These are phyloP conservation scores for Scomberomorus guttatus DNA, from an alignment of 2,797 vertebrate species.

Conservation along the genomic window DNA sequence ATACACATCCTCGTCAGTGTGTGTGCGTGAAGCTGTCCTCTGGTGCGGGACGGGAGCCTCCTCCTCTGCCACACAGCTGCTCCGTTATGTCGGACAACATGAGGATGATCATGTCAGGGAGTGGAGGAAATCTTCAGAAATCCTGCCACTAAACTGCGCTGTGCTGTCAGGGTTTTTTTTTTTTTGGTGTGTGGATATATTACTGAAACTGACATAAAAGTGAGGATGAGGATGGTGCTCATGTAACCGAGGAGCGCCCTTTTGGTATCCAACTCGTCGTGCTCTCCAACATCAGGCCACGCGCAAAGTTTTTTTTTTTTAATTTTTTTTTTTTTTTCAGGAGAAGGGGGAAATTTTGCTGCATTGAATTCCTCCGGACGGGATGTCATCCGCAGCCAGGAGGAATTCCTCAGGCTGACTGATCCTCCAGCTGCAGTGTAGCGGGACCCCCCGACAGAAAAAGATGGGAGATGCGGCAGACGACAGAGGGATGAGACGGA, in stretches of 20 bases:
- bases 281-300: slow-evolving; percentile 51
- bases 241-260: slow-evolving; percentile 37
- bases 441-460: slow-evolving; percentile 35
- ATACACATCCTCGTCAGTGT: background rate
- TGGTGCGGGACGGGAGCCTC: slow-evolving; percentile 26
- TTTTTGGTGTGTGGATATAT: slow-evolving; percentile 4
- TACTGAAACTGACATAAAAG: slow-evolving; percentile 30
- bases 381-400: slow-evolving; percentile 76
- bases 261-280: slow-evolving; percentile 23
- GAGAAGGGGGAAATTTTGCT: slow-evolving; percentile 67
- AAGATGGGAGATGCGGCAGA: slow-evolving; percentile 92
- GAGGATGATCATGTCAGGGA: slow-evolving; percentile 72
- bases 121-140: slow-evolving; percentile 71
- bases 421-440: slow-evolving; percentile 64
- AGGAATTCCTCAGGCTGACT: slow-evolving; percentile 73
- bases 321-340: slow-evolving; percentile 11
- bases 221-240: slow-evolving; percentile 52
- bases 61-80: slow-evolving; percentile 38
- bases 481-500: slow-evolving; percentile 88
- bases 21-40: slow-evolving; percentile 5
- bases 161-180: slow-evolving; percentile 19
- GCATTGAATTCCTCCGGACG: slow-evolving; percentile 80
- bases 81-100: slow-evolving; percentile 59
- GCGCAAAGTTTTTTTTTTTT: slow-evolving; percentile 55
- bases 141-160: slow-evolving; percentile 63